Conservation (phyloP, 2,113 vertebrate species). For the Bos javanicus region DNA sequence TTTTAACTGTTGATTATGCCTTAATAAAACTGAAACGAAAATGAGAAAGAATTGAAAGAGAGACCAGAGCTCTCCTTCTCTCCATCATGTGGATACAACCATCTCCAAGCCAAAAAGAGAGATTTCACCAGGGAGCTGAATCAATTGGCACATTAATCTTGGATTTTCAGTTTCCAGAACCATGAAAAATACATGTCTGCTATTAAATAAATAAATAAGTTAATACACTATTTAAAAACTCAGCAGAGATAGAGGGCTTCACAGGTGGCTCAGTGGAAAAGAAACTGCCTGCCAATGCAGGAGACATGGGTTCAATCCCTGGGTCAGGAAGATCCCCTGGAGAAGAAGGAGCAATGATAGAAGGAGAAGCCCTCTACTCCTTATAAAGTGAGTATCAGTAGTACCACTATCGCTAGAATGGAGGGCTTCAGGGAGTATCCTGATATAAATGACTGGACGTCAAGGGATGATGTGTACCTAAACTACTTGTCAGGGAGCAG, state of each 20-base stretch:
- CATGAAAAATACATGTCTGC: not conserved
- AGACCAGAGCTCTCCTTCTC: not conserved
- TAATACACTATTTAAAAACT: not conserved
- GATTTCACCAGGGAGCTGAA: not conserved
- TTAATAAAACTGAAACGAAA: not conserved
- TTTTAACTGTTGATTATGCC: not conserved
- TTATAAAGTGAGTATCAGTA: not conserved
- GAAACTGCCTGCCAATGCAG: not conserved
- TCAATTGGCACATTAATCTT: not conserved
- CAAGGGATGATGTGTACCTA: not conserved
- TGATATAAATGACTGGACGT: too few species aligned
- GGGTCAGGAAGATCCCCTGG: not conserved
- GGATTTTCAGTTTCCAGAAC: not conserved
- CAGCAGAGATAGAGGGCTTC: not conserved
- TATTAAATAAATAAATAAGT: not conserved
- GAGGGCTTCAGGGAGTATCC: too few species aligned
- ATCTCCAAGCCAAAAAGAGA: not conserved
- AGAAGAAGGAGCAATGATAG: not conserved
- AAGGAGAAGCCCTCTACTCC: not conserved
- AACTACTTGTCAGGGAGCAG: not conserved
- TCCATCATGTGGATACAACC: not conserved
- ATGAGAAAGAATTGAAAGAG: not conserved
- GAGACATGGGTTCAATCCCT: not conserved
- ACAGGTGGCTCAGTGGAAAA: not conserved
- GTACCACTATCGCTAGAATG: not conserved